A percentile compares a stretch with the other conserved stretches of the same genome.
phyloP scores from a whole-genome alignment of 2,888 invertebrate species.

The Cosmorhoe ocellata region DNA sequence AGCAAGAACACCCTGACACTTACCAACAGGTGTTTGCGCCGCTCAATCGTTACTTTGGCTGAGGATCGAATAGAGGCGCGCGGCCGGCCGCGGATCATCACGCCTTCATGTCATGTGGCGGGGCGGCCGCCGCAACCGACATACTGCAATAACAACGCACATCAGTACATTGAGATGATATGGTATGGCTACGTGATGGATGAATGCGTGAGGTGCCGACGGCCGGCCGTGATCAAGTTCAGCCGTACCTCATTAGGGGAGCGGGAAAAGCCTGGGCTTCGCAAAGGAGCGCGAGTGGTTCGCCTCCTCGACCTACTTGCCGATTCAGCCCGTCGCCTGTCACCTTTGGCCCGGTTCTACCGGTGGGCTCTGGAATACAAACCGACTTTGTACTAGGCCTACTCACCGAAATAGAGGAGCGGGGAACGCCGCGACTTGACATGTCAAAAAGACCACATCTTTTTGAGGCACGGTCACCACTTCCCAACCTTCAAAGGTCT shows the following conservation, averaged over 20 bases:
- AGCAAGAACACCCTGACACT: slow-evolving; percentile 81
- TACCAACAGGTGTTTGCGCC: slow-evolving; percentile 80
- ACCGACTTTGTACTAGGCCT: slow-evolving; percentile 52
- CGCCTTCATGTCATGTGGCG: slow-evolving; percentile 74
- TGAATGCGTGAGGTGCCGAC: slow-evolving; percentile 76
- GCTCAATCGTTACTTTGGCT: slow-evolving; percentile 81
- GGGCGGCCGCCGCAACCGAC: slow-evolving; percentile 64
- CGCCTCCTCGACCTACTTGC: slow-evolving; percentile 66
- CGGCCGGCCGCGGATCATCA: slow-evolving; percentile 80
- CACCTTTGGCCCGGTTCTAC: slow-evolving; percentile 86
- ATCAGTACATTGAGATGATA: slow-evolving; percentile 74
- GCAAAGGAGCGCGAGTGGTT: slow-evolving; percentile 86
- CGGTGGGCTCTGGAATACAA: slow-evolving; percentile 85
- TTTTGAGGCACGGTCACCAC: slow-evolving; percentile 78
- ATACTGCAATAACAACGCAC: slow-evolving; percentile 79
- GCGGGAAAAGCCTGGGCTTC: slow-evolving; percentile 91
- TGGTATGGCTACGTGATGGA: slow-evolving; percentile 72
- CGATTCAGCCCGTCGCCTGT: slow-evolving; percentile 84
- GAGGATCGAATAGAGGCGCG: slow-evolving; percentile 64
- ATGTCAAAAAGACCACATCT: slow-evolving; percentile 83
- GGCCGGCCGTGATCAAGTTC: slow-evolving; percentile 55
- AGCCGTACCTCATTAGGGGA: slow-evolving; percentile 88
- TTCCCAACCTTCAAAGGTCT: slow-evolving; percentile 85
- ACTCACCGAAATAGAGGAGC: slow-evolving; percentile 88
- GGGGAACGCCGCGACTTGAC: slow-evolving; percentile 87